Evolutionary conservation across 2,797 vertebrate species (phyloP), one percentile per base, ranked within the genome.

Genomic region (Oceanodroma leucorhoa): DNA sequence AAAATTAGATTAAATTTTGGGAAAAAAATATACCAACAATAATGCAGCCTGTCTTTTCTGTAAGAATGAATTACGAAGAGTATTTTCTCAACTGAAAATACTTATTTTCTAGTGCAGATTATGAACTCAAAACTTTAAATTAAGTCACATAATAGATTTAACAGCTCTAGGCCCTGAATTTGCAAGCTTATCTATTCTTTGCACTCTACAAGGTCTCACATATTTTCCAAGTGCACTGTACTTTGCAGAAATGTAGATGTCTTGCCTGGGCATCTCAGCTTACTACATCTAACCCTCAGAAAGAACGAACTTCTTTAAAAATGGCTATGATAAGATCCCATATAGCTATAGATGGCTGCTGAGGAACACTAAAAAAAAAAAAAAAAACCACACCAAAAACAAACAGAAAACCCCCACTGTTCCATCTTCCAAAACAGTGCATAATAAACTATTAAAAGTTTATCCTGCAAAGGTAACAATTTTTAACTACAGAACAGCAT

Each of bases 1-100:
- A 98, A 97, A 97, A 96, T 95, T 78, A 96, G 85, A 89, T 60
- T 87, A 91, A 95, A 24, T 78, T 78, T 48, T 27, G 90, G 61
- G 45, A 27, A 58, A 89, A 83, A 83, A 95, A 53, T 41, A 46
- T 4, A 94, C 34, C 46, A 81, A 66, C 43, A 86, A 66, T 34
- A 90, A 91, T 2, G 27, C 32, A 96, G 43, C 45, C 48, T 76
- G 48, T 55, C 67, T 50, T 60, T 77, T 60, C 58, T 67, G 10
- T 41, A 16, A 46, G 66, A 89, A 87, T 54, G 1, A 76, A 55
- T 46, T 89, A 36, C 73, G 18, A 66, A 53, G 18, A 45, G 10
- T 40, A 79, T 46, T 86, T 91, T 45, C 48, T 67, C 30, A 64
- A 75, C 9, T 5, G 32, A 89, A 94, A 90, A 82, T 19, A 75